Percentiles rank a stretch among this genome's conserved stretches.
These are phyloP conservation scores for Iphiclides podalirius DNA, from an alignment of 2,888 invertebrate species.

Conservation along the genomic window DNA sequence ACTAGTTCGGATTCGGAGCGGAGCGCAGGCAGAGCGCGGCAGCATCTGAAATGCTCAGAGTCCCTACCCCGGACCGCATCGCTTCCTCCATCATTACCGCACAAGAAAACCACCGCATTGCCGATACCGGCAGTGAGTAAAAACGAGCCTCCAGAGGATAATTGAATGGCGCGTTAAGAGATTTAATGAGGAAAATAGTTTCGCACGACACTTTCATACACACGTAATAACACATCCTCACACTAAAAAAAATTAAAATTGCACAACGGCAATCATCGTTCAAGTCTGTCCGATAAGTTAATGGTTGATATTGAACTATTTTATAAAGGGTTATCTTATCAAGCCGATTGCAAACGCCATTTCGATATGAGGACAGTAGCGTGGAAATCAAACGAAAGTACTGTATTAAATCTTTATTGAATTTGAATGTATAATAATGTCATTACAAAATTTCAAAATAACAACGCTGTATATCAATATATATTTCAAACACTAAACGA, in stretches of 20 bases:
- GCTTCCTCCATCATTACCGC: conserved; percentile 25
- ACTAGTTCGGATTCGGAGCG: conserved; percentile 48
- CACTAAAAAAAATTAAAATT: conserved; percentile 25
- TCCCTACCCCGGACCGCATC: conserved; percentile 23
- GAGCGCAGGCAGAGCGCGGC: conserved; percentile 33
- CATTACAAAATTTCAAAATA: conserved; percentile 13
- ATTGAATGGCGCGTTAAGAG: background rate
- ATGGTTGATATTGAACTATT: conserved; percentile 24
- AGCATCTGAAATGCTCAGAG: conserved; percentile 20
- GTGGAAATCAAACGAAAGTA: conserved; percentile 11
- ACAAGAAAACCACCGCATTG: conserved; percentile 13
- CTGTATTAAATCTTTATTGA: conserved; percentile 1
- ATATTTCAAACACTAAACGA: conserved; percentile 2
- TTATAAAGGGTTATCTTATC: conserved; percentile 21
- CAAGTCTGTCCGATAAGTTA: conserved; percentile 15
- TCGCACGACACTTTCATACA: background rate
- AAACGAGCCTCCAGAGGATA: background rate
- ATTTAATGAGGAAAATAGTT: background rate
- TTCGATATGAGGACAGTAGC: conserved; percentile 18
- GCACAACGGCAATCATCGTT: conserved; percentile 11
- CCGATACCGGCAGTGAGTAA: background rate
- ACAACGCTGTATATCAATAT: conserved; percentile 1
- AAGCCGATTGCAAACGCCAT: conserved; percentile 5
- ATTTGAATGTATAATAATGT: conserved; percentile 8
- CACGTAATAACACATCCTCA: conserved; percentile 3